Base-by-base conservation (phyloP, 2,797 vertebrate genomes). In the Rhynchonycteris naso region DNA sequence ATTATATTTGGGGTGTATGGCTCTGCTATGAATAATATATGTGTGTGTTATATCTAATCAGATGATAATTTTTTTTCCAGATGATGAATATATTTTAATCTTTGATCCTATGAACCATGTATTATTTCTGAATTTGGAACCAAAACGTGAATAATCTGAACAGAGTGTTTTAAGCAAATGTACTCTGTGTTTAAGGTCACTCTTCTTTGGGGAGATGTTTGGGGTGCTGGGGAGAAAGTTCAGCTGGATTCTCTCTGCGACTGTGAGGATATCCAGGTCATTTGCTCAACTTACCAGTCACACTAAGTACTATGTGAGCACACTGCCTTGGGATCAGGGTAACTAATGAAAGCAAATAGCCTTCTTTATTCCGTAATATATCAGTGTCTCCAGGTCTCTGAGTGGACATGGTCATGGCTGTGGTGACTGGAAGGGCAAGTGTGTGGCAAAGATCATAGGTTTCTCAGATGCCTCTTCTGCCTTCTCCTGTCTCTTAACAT, bases 61-160 rank as follows among this genome's bases (percentile, higher is more conserved):
- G 5, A 43, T 43, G 43, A 43, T 43, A 43, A 43, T 43, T 43
- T 43, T 43, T 43, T 43, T 43, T 43, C 24, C 98, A 96, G 97
- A 95, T 97, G 97, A 98, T 75, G 94, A 89, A 95, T 97, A 38
- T 98, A 98, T 98, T 98, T 98, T 98, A 98, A 98, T 98, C 97
- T 98, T 98, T 97, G 98, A 98, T 95, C 85, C 93, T 72, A n/a
- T 33, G 97, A 98, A 97, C 97, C 26, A 69, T 97, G 98, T 97
- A 97, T 98, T 98, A 98, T 98, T 98, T 97, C 98, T 98, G 98
- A 98, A 98, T 98, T 97, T 97, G 96, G 97, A 96, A 97, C 97
- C 97, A 97, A 97, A 98, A 97, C 98, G 96, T 94, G 97, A 96
- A 97, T 96, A 97, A 97, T 98, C 93, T 22, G 30, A 56, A 83